phyloP scores from a whole-genome alignment of 2,113 vertebrate genomes.

The Chaetorhynchus papuensis region DNA sequence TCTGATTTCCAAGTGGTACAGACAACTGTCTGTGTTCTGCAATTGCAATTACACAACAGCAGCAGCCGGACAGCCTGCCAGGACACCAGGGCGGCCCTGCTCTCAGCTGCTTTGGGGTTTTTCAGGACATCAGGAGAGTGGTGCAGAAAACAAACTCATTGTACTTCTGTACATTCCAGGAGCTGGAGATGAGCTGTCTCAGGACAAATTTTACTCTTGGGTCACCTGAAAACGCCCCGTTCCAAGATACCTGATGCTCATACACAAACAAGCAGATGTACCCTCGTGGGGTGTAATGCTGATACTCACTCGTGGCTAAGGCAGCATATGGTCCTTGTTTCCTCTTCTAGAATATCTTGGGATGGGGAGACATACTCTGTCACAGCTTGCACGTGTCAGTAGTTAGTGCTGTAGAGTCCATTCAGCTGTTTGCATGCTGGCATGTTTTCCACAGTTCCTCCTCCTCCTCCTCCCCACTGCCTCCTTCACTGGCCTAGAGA shows the following conservation, averaged over 20 bases:
- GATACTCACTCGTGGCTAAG: background rate
- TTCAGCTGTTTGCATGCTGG: background rate
- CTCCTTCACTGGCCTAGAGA: background rate
- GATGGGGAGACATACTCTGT: background rate
- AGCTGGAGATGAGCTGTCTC: background rate
- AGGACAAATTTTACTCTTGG: background rate
- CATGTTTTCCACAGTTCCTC: background rate
- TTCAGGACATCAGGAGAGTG: background rate
- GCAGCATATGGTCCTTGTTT: background rate
- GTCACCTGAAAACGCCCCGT: background rate
- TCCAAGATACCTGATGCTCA: background rate
- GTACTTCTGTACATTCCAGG: background rate
- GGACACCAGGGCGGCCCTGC: background rate
- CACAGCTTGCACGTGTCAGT: background rate
- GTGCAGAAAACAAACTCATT: background rate
- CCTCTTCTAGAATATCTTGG: background rate
- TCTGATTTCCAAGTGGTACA: conserved; percentile 33
- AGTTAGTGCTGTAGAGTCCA: background rate
- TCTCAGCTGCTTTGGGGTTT: background rate
- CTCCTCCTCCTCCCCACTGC: background rate
- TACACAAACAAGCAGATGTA: background rate
- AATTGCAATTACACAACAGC: conserved; percentile 34
- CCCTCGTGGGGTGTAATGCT: background rate
- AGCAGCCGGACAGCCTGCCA: background rate
- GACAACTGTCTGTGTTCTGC: conserved; percentile 29